Evolutionary conservation across 1,140 invertebrate genomes (phyloP).

Genomic region (Physella acuta): DNA sequence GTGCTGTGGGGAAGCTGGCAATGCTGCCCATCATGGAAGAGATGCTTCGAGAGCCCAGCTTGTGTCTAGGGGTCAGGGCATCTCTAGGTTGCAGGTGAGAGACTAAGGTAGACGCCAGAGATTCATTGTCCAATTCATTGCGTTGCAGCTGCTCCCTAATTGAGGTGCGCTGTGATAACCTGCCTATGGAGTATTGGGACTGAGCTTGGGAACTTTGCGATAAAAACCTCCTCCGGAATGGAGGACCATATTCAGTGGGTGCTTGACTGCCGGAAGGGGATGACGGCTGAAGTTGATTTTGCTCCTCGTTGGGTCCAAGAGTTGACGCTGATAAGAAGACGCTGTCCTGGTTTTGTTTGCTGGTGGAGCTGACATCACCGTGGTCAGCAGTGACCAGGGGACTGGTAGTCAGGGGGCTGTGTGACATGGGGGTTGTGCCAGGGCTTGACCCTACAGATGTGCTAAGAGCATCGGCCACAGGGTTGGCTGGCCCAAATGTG

Average conservation of each 20-base stretch:
- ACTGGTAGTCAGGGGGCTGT: not conserved
- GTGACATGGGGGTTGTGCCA: not conserved
- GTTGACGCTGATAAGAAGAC: not conserved
- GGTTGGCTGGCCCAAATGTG: not conserved
- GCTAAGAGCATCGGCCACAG: not conserved
- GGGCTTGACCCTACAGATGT: constrained; percentile 1
- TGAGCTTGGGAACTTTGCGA: constrained; percentile 17
- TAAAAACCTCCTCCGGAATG: constrained; percentile 5
- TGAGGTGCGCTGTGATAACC: not conserved
- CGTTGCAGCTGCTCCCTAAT: constrained; percentile 14
- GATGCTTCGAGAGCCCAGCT: constrained; percentile 16
- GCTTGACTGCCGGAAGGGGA: constrained; percentile 3
- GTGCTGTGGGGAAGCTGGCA: constrained; percentile 18
- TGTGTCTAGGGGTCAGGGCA: constrained; percentile 17
- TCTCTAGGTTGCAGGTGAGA: constrained; percentile 14
- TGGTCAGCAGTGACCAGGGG: not conserved
- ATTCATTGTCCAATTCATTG: constrained; percentile 21
- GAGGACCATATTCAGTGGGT: not conserved
- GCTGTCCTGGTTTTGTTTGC: not conserved
- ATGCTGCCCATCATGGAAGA: constrained; percentile 19
- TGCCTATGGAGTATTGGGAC: constrained; percentile 18
- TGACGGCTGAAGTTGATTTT: not conserved
- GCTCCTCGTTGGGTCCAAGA: not conserved
- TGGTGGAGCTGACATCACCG: not conserved
- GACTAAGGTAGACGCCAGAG: constrained; percentile 21